Conservation (phyloP, 2,113 vertebrate species). For the Amazona vittata region DNA sequence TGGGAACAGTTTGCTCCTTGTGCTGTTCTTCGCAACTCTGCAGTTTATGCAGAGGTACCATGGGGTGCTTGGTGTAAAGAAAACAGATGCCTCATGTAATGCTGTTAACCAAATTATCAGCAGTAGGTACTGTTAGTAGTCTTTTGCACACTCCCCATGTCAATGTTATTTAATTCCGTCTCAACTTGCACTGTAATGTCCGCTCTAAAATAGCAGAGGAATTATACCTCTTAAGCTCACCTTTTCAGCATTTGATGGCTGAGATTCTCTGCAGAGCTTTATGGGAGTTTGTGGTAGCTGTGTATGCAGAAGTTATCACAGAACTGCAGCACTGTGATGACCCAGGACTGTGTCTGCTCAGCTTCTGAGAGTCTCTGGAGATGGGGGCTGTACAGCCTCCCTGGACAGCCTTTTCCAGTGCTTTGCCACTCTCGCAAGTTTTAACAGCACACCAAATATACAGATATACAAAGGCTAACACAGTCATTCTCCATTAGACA, state of each 20-base stretch:
- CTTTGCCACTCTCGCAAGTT: background rate
- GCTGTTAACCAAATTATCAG: background rate
- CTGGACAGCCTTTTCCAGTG: background rate
- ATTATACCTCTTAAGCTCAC: background rate
- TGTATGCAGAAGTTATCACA: fast-evolving
- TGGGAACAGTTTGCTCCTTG: background rate
- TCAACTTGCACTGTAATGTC: background rate
- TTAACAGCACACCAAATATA: background rate
- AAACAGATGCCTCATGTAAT: background rate
- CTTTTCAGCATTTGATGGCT: background rate
- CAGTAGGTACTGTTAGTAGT: background rate
- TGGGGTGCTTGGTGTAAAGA: background rate
- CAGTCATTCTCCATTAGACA: background rate
- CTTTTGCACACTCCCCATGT: fast-evolving
- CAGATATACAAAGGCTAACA: background rate
- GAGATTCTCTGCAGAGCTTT: background rate
- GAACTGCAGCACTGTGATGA: background rate
- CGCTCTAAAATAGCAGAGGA: background rate
- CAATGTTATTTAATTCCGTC: fast-evolving
- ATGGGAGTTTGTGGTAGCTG: background rate
- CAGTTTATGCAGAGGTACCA: background rate
- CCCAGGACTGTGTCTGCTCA: background rate
- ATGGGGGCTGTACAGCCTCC: background rate
- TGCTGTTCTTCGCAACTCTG: background rate
- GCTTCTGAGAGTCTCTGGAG: background rate